Evolutionary conservation across 2,797 vertebrate genomes (phyloP), one percentile per base, ranked within the genome.

Genomic region (Acanthiza pusilla): DNA sequence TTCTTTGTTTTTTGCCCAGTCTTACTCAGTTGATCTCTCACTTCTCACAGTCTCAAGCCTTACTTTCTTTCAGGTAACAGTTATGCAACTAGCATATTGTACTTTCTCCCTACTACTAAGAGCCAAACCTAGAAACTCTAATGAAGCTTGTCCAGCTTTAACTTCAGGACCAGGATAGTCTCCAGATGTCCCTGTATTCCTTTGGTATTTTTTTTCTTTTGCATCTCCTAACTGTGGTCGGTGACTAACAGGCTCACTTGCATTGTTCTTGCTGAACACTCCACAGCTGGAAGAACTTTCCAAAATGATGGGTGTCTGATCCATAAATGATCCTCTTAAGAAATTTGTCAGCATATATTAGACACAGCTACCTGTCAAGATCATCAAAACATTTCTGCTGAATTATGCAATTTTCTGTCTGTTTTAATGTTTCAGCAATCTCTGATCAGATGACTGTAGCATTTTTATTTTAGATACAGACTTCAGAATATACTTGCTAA

Each of bases 1-100:
- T 95, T 91, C 83, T 95, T 45, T 74, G 75, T 38, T 88, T 94
- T 45, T 89, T 75, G 30, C 47, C 50, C 25, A 66, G 60, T 60
- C 89, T 94, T 95, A 90, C 62, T 51, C 20, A 19, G 36, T n/a
- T 51, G 38, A 87, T 89, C 34, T 96, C 74, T 93, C 58, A 84
- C 65, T 96, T 96, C 83, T 92, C 55, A 34, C 17, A 85, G 57
- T 96, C 91, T 81, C 68, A 88, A 74, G 94, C 50, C 93, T 86
- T 55, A 16, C 34, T 42, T 63, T 85, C 54, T 89, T 92, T 89
- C 73, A 79, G n/a, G 43, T 85, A 94, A 71, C 38, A 74, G 58
- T 96, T 93, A 68, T 7, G 7, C 84, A 95, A 92, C n/a, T 70
- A 60, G 72, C 20, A 38, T 84, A 42, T 92, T 20, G 4, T 57